Percentiles rank a stretch among this genome's conserved stretches.
These are phyloP conservation scores for Dreissena rostriformis DNA, from an alignment of 1,140 invertebrate genomes.

Conservation along the genomic window DNA sequence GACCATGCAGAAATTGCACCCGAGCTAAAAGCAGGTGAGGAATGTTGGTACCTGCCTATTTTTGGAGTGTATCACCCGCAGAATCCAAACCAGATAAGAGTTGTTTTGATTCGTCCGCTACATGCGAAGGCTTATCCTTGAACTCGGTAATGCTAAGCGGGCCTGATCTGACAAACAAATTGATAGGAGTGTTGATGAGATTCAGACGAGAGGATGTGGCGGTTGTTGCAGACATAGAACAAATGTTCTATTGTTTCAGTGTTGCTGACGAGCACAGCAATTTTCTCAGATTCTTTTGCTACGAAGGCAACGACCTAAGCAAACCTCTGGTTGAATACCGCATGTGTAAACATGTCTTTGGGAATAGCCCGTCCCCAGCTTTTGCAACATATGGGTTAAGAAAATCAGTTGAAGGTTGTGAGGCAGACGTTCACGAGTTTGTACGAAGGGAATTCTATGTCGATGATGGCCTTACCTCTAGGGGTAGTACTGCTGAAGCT, in stretches of 20 bases:
- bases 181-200: constrained; percentile 6
- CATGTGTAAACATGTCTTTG: constrained; percentile 61
- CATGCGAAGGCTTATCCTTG: neutral
- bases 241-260: constrained; percentile 39
- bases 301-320: constrained; percentile 10
- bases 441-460: constrained; percentile 50
- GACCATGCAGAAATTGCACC: constrained; percentile 54
- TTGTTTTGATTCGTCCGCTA: constrained; percentile 31
- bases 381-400: constrained; percentile 50
- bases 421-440: constrained; percentile 39
- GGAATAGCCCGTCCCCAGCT: constrained; percentile 49
- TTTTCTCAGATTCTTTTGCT: constrained; percentile 50
- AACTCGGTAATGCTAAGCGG: neutral
- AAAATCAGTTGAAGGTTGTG: constrained; percentile 16
- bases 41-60: constrained; percentile 57
- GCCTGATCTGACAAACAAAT: constrained; percentile 6
- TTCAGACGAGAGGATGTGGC: neutral
- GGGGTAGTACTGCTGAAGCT: neutral
- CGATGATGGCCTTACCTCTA: constrained; percentile 10
- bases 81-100: constrained; percentile 28
- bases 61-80: constrained; percentile 45
- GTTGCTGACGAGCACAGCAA: constrained; percentile 35
- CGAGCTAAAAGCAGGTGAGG: constrained; percentile 16
- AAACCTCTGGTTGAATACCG: constrained; percentile 28
- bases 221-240: neutral